phyloP scores from a whole-genome alignment of 2,888 invertebrate species.

The Pristionchus fissidentatus region DNA sequence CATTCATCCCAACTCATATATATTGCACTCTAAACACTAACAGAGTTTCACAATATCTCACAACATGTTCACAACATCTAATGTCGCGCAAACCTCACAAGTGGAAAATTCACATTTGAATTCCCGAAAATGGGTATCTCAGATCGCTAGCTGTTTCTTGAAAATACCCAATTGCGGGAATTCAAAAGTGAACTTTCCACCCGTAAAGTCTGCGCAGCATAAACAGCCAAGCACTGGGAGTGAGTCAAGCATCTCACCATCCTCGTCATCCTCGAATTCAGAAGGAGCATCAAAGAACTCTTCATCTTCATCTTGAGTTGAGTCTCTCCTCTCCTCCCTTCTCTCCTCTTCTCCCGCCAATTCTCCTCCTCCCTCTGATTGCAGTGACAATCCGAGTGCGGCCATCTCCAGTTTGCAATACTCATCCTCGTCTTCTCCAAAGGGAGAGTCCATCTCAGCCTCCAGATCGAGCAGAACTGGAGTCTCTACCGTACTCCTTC shows the following conservation, averaged over 20 bases:
- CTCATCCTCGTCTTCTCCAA: conserved; percentile 16
- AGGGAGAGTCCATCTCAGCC: background rate
- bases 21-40: background rate
- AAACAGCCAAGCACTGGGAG: background rate
- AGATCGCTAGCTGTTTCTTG: no score
- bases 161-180: no score
- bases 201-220: no score
- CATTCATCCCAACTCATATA: background rate
- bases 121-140: no score
- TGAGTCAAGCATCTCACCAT: background rate
- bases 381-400: background rate
- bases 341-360: background rate
- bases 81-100: no score
- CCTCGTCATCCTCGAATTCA: conserved; percentile 38
- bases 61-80: no score
- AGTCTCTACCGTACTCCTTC: background rate
- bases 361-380: background rate
- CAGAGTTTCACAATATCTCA: background rate
- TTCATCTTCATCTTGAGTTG: conserved; percentile 13
- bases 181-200: no score
- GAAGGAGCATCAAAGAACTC: conserved; percentile 25
- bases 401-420: conserved; percentile 12
- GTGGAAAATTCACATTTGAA: no score
- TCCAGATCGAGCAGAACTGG: conserved; percentile 2
- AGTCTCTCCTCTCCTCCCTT: background rate